phyloP scores from a whole-genome alignment of 2,888 invertebrate genomes.

The Psococerastis gibbosa region DNA sequence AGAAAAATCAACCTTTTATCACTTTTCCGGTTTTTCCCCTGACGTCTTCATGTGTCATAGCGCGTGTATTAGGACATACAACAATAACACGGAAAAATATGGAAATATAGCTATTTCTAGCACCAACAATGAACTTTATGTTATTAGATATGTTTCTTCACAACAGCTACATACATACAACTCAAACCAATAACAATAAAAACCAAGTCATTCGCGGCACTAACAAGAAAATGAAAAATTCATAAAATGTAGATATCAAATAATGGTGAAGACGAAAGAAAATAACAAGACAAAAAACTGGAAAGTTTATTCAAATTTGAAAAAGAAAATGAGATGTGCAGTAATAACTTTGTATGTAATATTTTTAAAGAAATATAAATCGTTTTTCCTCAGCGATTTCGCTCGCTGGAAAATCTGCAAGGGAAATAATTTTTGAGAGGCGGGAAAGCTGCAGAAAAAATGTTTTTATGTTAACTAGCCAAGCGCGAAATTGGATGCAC shows the following conservation, averaged over 20 bases:
- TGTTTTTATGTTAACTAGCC: slow-evolving; percentile 3
- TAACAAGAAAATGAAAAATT: slow-evolving; percentile 10
- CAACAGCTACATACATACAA: too few relatives aligned
- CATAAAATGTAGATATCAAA: slow-evolving; percentile 8
- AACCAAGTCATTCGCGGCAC: too few relatives aligned
- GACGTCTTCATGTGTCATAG: too few relatives aligned
- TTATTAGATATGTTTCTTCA: too few relatives aligned
- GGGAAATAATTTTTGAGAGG: background rate
- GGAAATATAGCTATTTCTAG: too few relatives aligned
- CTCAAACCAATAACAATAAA: too few relatives aligned
- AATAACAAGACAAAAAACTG: too few relatives aligned
- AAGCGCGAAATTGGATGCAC: slow-evolving; percentile 8
- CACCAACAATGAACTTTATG: too few relatives aligned
- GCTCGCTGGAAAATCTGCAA: background rate
- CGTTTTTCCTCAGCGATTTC: background rate
- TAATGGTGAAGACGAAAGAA: slow-evolving; percentile 6
- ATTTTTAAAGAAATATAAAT: slow-evolving; percentile 8
- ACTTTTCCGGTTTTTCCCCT: too few relatives aligned
- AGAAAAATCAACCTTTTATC: too few relatives aligned
- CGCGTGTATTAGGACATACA: too few relatives aligned
- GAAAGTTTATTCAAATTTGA: slow-evolving; percentile 10
- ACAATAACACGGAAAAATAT: too few relatives aligned
- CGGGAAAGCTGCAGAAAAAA: background rate
- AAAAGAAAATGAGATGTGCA: slow-evolving; percentile 7
- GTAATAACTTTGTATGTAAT: slow-evolving; percentile 9